Percentiles rank a stretch among this genome's conserved stretches.
Evolutionary conservation across 53 echinoderm and acorn worm species (phyloP).

Genomic region (Echinometra lucunter): DNA sequence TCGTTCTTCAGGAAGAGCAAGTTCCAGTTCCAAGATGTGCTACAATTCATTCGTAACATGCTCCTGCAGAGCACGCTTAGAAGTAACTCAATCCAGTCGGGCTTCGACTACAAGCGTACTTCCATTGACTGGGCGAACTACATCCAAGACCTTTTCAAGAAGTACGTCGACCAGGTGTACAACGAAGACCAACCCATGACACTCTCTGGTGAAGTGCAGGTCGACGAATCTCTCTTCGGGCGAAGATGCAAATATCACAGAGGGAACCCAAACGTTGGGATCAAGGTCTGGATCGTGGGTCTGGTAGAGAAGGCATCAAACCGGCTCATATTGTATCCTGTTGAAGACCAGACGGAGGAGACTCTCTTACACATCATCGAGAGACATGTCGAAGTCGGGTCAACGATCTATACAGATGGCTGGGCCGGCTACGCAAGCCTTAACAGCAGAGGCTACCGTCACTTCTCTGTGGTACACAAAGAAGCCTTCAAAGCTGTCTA

Average conservation of each 20-base stretch:
- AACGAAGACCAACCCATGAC: background rate
- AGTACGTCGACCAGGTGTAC: background rate
- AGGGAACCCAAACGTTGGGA: constrained; percentile 14
- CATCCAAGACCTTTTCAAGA: background rate
- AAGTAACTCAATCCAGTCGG: background rate
- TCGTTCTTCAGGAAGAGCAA: background rate
- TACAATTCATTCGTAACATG: background rate
- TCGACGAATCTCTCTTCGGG: background rate
- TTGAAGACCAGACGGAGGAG: background rate
- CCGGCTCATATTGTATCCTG: background rate
- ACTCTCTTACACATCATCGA: background rate
- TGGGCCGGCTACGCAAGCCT: background rate
- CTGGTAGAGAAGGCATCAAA: background rate
- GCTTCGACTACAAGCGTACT: background rate
- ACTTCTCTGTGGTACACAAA: background rate
- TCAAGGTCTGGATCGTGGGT: background rate
- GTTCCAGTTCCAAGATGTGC: constrained; percentile 17
- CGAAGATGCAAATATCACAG: background rate
- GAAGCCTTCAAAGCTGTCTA: background rate
- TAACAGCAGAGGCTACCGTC: background rate
- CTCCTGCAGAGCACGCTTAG: background rate
- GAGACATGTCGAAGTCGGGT: background rate
- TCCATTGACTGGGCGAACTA: constrained; percentile 40
- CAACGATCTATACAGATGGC: background rate
- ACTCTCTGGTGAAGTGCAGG: background rate